Evolutionary conservation across 1,140 invertebrate species (phyloP), one percentile per base, ranked within the genome.

Genomic region (Teleogryllus occipitalis): DNA sequence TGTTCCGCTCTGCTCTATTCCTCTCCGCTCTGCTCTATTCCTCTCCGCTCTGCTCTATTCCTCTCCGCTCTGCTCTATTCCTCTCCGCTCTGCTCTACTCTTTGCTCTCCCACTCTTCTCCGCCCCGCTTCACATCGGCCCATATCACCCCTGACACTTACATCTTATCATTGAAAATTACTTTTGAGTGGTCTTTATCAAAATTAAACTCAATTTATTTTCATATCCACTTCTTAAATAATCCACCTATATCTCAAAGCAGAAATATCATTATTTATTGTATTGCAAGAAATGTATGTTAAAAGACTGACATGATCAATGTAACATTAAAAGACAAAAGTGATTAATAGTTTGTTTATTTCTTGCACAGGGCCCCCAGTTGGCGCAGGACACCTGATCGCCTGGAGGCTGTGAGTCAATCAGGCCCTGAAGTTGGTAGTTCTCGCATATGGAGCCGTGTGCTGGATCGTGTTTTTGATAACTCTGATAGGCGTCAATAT

Each of bases 401-500:
- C 80, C 49, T 77, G 74, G 80, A 81, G 47, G 12, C 79, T 14
- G 80, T 79, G n/a, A 80, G 78, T 39, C 74, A 80, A 73, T 77
- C 81, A 14, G 80, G 87, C 84, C 80, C 87, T 82, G 76, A 87
- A 83, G 87, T 89, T 83, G 86, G 90, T 81, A 83, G 89, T 82
- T 86, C 89, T 82, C 87, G 93, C 81, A 94, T 95, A 80, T 90
- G 90, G 78, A 88, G 89, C 74, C 89, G 85, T 81, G 90, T 89
- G 83, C 87, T 95, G 54, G 91, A 94, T 83, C 89, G 91, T 27
- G 89, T 93, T 77, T 90, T 93, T 80, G 93, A 95, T 86, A 95
- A 95, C 86, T 94, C 93, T 73, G 92, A 96, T 84, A 89, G 94
- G 81, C 88, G 94, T 82, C 91, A 93, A 83, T 95, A 94, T 84